Conservation (phyloP, 2,888 invertebrate genomes). For the Leucoma salicis region DNA sequence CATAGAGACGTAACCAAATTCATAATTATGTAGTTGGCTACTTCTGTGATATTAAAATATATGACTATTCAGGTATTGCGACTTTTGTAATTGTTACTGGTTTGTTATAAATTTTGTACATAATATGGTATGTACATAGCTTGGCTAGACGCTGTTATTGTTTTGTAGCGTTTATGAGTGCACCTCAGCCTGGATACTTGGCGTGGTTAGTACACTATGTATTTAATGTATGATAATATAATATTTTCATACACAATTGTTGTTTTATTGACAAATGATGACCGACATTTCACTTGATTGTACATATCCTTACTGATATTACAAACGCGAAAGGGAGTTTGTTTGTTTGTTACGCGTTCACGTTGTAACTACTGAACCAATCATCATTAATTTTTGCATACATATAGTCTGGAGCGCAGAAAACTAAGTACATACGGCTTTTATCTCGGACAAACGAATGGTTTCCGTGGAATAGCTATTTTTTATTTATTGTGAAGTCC, state of each 20-base stretch:
- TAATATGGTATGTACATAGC: constrained; percentile 41
- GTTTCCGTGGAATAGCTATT: too few relatives aligned
- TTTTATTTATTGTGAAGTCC: too few relatives aligned
- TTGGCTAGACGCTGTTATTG: constrained; percentile 55
- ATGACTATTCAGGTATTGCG: constrained; percentile 39
- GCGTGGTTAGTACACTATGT: constrained; percentile 64
- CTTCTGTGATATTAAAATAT: constrained; percentile 60
- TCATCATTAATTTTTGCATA: too few relatives aligned
- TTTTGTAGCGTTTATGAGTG: constrained; percentile 59
- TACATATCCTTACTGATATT: too few relatives aligned
- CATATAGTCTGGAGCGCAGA: too few relatives aligned
- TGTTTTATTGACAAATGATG: constrained; percentile 25
- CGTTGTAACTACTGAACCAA: too few relatives aligned
- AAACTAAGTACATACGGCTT: too few relatives aligned
- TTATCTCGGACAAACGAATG: too few relatives aligned
- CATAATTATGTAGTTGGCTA: constrained; percentile 43
- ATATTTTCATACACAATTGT: constrained; percentile 58
- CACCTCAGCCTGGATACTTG: constrained; percentile 52
- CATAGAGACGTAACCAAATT: constrained; percentile 27
- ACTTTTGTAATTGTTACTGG: constrained; percentile 44
- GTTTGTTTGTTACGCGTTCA: too few relatives aligned
- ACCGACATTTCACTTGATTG: too few relatives aligned
- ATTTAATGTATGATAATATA: constrained; percentile 64
- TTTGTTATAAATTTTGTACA: constrained; percentile 39
- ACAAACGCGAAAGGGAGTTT: too few relatives aligned